Conservation (phyloP, 2,888 invertebrate genomes). For the Gasteruption jaculator region DNA sequence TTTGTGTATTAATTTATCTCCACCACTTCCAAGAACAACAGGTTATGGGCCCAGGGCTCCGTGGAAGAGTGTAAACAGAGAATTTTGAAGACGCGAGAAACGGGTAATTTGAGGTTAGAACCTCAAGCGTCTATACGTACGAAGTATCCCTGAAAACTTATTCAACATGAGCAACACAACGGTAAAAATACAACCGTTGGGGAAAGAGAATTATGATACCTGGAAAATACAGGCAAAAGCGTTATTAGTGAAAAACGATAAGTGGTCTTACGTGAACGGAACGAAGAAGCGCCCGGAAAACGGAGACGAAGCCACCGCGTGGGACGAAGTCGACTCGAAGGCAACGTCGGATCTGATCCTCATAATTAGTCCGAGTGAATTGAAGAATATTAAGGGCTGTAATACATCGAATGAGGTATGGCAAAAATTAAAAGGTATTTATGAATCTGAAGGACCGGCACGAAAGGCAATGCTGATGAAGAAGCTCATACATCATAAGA, state of each 20-base stretch:
- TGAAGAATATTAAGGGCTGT: conserved; percentile 28
- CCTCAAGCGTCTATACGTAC: too few relatives aligned
- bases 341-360: conserved; percentile 25
- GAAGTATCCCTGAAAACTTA: too few relatives aligned
- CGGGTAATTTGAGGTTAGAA: too few relatives aligned
- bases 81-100: too few relatives aligned
- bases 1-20: too few relatives aligned
- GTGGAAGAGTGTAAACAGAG: too few relatives aligned
- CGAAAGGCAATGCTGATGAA: conserved; percentile 48
- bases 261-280: conserved; percentile 26
- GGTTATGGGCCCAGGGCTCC: conserved; percentile 18
- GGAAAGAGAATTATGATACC: conserved; percentile 24
- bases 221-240: conserved; percentile 26
- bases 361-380: conserved; percentile 21
- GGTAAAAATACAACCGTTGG: conserved; percentile 14
- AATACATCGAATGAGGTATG: conserved; percentile 39
- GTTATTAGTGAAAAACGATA: conserved; percentile 24
- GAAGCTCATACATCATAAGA: conserved; percentile 19
- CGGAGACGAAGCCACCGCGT: conserved; percentile 7
- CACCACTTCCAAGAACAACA: too few relatives aligned
- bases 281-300: conserved; percentile 11
- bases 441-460: conserved; percentile 44
- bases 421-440: conserved; percentile 39
- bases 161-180: background rate
- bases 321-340: conserved; percentile 18